Conservation (phyloP, 2,113 vertebrate genomes). For the Alligator sinensis region DNA sequence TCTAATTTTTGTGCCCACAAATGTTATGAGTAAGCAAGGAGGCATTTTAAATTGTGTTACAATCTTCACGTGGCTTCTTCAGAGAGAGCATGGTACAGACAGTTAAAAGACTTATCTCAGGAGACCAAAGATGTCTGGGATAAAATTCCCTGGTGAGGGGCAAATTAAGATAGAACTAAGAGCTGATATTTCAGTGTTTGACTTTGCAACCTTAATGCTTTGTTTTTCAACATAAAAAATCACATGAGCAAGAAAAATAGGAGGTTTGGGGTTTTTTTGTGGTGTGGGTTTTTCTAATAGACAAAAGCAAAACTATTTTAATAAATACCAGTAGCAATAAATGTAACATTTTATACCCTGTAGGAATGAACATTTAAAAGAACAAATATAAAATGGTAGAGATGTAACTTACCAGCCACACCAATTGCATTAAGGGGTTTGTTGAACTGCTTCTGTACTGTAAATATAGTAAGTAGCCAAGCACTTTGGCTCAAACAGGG, state of each 20-base stretch:
- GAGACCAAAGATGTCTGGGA: neutral
- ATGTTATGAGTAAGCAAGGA: neutral
- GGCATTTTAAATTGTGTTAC: neutral
- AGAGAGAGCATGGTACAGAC: too few species aligned
- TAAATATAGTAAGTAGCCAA: neutral
- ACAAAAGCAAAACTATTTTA: neutral
- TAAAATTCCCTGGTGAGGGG: neutral
- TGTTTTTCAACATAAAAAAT: neutral
- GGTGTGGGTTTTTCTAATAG: too few species aligned
- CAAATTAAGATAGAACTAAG: neutral
- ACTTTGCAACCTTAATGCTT: neutral
- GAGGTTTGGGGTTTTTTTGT: too few species aligned
- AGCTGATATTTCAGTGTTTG: neutral
- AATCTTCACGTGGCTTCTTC: neutral
- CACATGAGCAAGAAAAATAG: too few species aligned
- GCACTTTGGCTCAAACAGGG: neutral
- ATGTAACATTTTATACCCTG: neutral
- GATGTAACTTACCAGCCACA: neutral
- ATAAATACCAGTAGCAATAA: neutral
- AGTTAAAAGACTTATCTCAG: neutral
- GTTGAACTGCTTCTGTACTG: neutral
- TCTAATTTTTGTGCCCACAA: neutral
- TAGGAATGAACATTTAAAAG: neutral
- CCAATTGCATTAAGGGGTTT: neutral
- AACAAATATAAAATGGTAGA: neutral